phyloP scores from a whole-genome alignment of 2,888 invertebrate species.

The Polyploca ridens region DNA sequence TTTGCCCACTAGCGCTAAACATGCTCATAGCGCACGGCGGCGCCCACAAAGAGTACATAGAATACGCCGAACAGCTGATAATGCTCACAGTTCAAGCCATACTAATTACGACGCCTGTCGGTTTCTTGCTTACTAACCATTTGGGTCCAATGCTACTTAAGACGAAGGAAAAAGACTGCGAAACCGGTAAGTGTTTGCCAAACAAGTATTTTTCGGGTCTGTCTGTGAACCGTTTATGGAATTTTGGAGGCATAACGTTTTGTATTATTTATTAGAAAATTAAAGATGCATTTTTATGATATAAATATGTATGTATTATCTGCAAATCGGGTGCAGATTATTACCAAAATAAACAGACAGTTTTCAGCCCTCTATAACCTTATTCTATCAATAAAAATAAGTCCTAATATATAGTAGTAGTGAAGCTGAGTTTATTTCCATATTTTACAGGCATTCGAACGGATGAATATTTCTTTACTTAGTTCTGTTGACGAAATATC shows the following conservation, averaged over 20 bases:
- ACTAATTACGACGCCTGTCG: constrained; percentile 70
- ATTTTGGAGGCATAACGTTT: neutral
- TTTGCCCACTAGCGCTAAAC: constrained; percentile 82
- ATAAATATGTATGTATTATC: neutral
- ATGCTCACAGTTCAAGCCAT: constrained; percentile 66
- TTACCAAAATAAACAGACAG: too few species aligned
- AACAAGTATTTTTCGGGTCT: neutral
- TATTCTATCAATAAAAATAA: too few species aligned
- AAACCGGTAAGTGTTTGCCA: constrained; percentile 33
- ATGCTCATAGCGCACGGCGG: constrained; percentile 53
- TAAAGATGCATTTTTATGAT: neutral
- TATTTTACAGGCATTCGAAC: too few species aligned
- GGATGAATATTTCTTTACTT: too few species aligned
- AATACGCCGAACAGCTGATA: constrained; percentile 62
- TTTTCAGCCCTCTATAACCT: too few species aligned
- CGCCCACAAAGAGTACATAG: constrained; percentile 41
- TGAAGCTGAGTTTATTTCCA: too few species aligned
- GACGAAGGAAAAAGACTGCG: constrained; percentile 40
- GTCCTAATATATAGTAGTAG: too few species aligned
- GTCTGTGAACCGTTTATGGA: neutral
- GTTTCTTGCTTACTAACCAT: constrained; percentile 64
- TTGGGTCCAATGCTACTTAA: constrained; percentile 64
- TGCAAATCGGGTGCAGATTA: neutral
- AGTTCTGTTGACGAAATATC: too few species aligned
- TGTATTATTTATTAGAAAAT: too few species aligned